Evolutionary conservation across 2,888 invertebrate species (phyloP).

Genomic region (Acleris sparsana): DNA sequence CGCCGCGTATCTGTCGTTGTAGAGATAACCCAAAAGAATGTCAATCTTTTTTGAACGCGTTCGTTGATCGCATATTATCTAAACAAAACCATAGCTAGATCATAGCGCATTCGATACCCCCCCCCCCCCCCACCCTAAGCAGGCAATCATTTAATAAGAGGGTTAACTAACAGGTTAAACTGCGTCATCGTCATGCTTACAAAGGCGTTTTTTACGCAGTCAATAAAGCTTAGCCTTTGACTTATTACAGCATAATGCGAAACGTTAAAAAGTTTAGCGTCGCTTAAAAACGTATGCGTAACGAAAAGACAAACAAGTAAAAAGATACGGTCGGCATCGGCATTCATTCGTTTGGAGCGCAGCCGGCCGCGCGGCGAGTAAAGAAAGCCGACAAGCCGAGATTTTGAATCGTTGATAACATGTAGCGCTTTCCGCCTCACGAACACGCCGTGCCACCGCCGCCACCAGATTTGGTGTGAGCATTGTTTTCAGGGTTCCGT

Average conservation of each 20-base stretch:
- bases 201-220: too few relatives aligned
- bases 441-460: conserved; percentile 30
- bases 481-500: conserved; percentile 22
- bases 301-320: conserved; percentile 36
- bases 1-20: conserved; percentile 15
- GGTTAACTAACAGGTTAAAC: too few relatives aligned
- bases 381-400: conserved; percentile 41
- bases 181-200: too few relatives aligned
- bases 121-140: too few relatives aligned
- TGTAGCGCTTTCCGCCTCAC: conserved; percentile 38
- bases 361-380: conserved; percentile 32
- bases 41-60: too few relatives aligned
- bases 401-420: conserved; percentile 41
- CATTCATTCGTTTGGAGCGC: conserved; percentile 31
- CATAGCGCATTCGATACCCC: too few relatives aligned
- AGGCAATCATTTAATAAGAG: too few relatives aligned
- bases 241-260: not conserved
- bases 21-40: conserved; percentile 17
- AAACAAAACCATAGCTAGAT: too few relatives aligned
- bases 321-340: conserved; percentile 33
- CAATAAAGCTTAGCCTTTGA: not conserved
- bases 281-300: conserved; percentile 31
- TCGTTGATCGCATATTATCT: too few relatives aligned
- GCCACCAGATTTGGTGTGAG: conserved; percentile 34
- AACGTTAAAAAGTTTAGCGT: not conserved